A percentile compares a stretch with the other conserved stretches of the same genome.
Conservation (phyloP, 2,797 vertebrate species). For the Dromococcyx pavoninus region DNA sequence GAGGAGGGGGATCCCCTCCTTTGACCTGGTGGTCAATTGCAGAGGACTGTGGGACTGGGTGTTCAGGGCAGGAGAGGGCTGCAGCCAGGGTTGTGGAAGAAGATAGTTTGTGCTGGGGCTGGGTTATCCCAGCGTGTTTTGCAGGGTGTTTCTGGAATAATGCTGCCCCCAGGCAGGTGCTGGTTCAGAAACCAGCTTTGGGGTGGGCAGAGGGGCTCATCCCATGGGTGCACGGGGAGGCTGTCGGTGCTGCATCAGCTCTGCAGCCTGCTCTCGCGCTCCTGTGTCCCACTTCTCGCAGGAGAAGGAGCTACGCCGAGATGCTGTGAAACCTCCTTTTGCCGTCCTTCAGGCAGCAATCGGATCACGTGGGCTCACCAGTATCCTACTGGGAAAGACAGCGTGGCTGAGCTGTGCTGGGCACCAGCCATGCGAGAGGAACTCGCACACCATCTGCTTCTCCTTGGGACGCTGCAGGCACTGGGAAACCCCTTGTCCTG, state of each 20-base stretch:
- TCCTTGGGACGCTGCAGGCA: not conserved
- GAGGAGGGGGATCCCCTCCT: too few species aligned
- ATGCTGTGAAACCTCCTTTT: not conserved
- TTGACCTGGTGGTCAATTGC: too few species aligned
- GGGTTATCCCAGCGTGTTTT: not conserved
- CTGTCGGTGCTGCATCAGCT: not conserved
- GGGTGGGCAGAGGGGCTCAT: not conserved
- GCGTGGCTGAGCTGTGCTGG: not conserved
- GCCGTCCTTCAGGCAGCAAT: not conserved
- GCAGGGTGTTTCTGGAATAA: not conserved
- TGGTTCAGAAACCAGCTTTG: not conserved
- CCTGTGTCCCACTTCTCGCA: not conserved
- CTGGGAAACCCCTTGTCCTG: not conserved
- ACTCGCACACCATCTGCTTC: not conserved
- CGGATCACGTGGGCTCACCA: not conserved
- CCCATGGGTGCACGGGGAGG: too few species aligned
- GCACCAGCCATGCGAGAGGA: not conserved
- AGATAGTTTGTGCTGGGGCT: not conserved
- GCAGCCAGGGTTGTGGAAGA: not conserved
- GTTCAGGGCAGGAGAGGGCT: not conserved
- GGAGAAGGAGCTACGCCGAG: not conserved
- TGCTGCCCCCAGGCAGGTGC: not conserved
- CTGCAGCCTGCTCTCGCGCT: not conserved
- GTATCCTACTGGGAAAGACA: not conserved
- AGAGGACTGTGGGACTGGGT: too few species aligned